phyloP scores from a whole-genome alignment of 2,888 invertebrate genomes.

The Cybosia mesomella region DNA sequence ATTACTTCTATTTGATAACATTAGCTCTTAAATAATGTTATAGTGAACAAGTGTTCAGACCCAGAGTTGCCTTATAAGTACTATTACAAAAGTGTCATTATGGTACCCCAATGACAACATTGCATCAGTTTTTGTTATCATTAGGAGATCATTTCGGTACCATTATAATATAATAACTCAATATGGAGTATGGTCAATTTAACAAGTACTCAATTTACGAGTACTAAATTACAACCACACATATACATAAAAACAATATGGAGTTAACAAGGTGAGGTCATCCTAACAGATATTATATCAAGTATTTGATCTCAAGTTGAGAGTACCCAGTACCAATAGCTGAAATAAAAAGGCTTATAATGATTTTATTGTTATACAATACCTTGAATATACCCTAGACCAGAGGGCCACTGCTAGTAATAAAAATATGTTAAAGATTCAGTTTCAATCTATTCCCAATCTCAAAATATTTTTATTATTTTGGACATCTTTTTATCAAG shows the following conservation, averaged over 20 bases:
- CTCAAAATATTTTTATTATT: no score
- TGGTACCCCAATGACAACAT: background rate
- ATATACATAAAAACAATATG: background rate
- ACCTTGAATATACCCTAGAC: background rate
- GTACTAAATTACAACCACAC: background rate
- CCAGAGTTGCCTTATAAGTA: no score
- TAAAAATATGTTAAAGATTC: no score
- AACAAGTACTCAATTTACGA: background rate
- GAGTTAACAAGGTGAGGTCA: conserved; percentile 13
- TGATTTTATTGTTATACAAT: background rate
- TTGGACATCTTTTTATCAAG: no score
- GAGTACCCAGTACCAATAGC: background rate
- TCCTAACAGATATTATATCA: conserved; percentile 7
- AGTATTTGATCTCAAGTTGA: background rate
- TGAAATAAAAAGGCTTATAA: background rate
- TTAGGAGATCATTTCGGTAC: background rate
- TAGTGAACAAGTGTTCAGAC: no score
- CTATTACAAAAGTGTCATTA: no score
- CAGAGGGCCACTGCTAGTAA: no score
- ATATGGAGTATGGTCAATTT: background rate
- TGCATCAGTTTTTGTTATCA: background rate
- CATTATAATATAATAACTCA: background rate
- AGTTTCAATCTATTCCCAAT: no score
- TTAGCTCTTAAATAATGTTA: no score
- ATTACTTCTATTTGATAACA: no score